Base-by-base conservation (phyloP, 92 coral and sea anemone species). In the Bergia sp. region DNA sequence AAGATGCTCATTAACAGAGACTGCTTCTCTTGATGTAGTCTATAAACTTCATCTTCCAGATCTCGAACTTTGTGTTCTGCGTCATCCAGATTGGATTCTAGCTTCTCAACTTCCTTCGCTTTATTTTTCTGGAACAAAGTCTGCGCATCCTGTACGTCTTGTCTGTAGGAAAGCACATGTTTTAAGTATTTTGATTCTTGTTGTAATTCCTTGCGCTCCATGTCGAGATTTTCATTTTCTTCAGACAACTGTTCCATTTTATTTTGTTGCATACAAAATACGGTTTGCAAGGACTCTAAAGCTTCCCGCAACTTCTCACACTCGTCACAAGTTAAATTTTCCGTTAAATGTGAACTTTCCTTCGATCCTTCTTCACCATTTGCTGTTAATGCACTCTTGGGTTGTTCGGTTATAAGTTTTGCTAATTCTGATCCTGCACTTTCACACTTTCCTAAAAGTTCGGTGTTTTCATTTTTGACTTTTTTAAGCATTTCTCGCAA, bases 151-250 rank as follows among this genome's bases (percentile, higher is more conserved):
- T 94, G 96, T 29, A 94, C 92, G 53, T 97, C 98, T 43, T 95
- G 94, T 11, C 99, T 94, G 86, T 97, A 97, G n/a, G 97, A 95
- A 38, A 97, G 92, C 12, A 97, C 99, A 21, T 97, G 91, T 77
- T 97, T 97, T 45, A 97, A 91, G 78, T 97, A 97, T 81, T 97
- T 95, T 7, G 97, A 89, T 47, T 97, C 99, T 58, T 95, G 92
- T 47, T 91, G 86, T 7, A 95, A 71, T 82, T 95, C 98, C 42
- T 92, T 92, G 78, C 91, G 91, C 45, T 97, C 99, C 64, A 87
- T 92, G 10, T 88, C 90, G 66, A 93, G 90, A 12, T 94, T 96
- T 74, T 93, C 97, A 64, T 89, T 82, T 45, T 94, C 94, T 49
- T 73, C 93, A 53, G 95, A 94, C 64, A 93, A 53, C 67, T 94